Conservation (phyloP, 2,113 vertebrate species). For the Paradoxurus hermaphroditus region DNA sequence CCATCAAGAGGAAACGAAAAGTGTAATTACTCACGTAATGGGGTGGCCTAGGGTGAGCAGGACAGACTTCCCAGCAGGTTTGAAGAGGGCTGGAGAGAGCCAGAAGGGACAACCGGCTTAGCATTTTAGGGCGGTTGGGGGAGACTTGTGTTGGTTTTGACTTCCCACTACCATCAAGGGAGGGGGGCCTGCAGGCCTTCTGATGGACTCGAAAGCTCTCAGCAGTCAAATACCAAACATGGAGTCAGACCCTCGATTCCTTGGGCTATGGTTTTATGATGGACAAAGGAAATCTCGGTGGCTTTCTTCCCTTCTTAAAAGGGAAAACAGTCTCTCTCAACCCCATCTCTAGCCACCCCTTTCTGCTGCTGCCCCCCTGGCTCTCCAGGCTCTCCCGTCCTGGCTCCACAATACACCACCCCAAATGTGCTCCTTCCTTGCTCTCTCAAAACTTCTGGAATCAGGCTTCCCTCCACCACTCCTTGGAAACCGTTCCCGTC, state of each 20-base stretch:
- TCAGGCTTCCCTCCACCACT: not conserved
- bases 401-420: not conserved
- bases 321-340: not conserved
- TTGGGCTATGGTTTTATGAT: not conserved
- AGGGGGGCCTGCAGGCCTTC: not conserved
- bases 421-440: not conserved
- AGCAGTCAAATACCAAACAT: too few species aligned
- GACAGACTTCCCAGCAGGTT: not conserved
- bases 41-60: not conserved
- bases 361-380: fast-evolving
- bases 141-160: not conserved
- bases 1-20: not conserved
- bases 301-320: not conserved
- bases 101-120: not conserved
- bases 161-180: not conserved
- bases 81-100: not conserved
- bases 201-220: not conserved
- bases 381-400: not conserved
- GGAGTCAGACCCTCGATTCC: not conserved
- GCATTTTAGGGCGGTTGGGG: not conserved
- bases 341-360: too few species aligned
- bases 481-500: not conserved
- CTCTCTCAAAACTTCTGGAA: not conserved
- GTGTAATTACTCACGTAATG: not conserved
- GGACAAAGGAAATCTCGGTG: not conserved